Evolutionary conservation across 1,140 invertebrate genomes (phyloP).

Genomic region (Drosophila elegans): DNA sequence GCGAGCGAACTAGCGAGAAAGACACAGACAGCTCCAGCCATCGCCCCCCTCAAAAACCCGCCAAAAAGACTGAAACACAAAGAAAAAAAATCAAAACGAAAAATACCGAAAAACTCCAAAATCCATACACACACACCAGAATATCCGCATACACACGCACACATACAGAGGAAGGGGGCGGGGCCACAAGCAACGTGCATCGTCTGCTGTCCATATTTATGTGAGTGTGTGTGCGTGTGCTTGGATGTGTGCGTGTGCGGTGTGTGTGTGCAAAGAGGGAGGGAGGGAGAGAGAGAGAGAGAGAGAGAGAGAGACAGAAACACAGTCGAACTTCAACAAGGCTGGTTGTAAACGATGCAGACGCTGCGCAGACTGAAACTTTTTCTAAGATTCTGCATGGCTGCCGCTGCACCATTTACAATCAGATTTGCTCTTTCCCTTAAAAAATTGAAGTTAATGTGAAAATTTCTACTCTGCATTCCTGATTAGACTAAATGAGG

Average conservation of each 20-base stretch:
- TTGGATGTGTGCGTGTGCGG: slow-evolving; percentile 34
- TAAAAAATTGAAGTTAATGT: not conserved
- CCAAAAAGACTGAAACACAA: slow-evolving; percentile 12
- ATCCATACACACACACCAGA: slow-evolving; percentile 14
- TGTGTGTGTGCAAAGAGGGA: slow-evolving; percentile 14
- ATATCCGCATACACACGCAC: slow-evolving; percentile 11
- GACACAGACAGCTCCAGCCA: slow-evolving; percentile 46
- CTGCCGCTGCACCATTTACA: not conserved
- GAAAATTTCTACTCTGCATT: too few species aligned
- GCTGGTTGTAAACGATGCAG: slow-evolving; percentile 1
- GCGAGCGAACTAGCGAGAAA: slow-evolving; percentile 46
- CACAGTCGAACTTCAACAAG: slow-evolving; percentile 32
- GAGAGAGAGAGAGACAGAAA: slow-evolving; percentile 12
- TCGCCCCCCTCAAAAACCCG: slow-evolving; percentile 24
- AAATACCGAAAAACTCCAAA: slow-evolving; percentile 14
- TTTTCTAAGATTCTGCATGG: not conserved
- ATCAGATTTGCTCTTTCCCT: not conserved
- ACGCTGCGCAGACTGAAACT: not conserved
- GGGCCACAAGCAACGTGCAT: slow-evolving; percentile 69
- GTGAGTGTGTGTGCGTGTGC: slow-evolving; percentile 23
- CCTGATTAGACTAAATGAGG: too few species aligned
- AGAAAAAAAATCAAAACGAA: slow-evolving; percentile 9
- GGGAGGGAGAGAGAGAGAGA: slow-evolving; percentile 7
- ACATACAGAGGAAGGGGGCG: slow-evolving; percentile 23
- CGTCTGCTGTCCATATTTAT: slow-evolving; percentile 28